Conservation (phyloP, 1,140 invertebrate genomes). For the Trigoniulus corallinus region DNA sequence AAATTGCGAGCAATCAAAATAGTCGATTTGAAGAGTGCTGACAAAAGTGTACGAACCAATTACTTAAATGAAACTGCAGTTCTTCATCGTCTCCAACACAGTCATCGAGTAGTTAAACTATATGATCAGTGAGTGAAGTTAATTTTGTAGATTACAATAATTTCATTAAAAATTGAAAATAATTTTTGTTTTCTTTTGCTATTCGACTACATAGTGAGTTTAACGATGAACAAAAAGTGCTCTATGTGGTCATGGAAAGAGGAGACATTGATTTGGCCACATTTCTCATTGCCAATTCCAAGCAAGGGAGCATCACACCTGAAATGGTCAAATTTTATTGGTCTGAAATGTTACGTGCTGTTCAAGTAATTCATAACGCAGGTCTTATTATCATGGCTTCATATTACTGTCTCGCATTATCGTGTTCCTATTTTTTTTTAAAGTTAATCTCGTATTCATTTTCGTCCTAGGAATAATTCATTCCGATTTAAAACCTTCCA, state of each 20-base stretch:
- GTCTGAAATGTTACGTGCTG: slow-evolving; percentile 82
- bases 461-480: slow-evolving; percentile 65
- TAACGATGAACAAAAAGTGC: slow-evolving; percentile 23
- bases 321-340: slow-evolving; percentile 70
- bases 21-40: slow-evolving; percentile 48
- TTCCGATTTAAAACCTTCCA: slow-evolving; percentile 91
- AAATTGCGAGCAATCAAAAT: slow-evolving; percentile 37
- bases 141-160: no score
- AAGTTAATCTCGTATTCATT: not conserved
- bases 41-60: slow-evolving; percentile 48
- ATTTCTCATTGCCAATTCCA: slow-evolving; percentile 43
- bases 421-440: not conserved
- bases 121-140: slow-evolving; percentile 60
- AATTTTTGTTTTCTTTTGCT: slow-evolving; percentile 3
- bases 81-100: slow-evolving; percentile 64
- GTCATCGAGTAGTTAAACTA: slow-evolving; percentile 61
- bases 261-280: slow-evolving; percentile 75
- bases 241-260: slow-evolving; percentile 80
- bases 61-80: slow-evolving; percentile 83
- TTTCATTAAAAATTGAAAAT: slow-evolving; percentile 10
- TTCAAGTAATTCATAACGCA: slow-evolving; percentile 74
- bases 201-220: slow-evolving; percentile 27
- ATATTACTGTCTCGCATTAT: no score
- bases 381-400: slow-evolving; percentile 32
- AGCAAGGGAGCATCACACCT: slow-evolving; percentile 36